Evolutionary conservation across 2,113 vertebrate genomes (phyloP), one percentile per base, ranked within the genome.

Genomic region (Seriola rivoliana): DNA sequence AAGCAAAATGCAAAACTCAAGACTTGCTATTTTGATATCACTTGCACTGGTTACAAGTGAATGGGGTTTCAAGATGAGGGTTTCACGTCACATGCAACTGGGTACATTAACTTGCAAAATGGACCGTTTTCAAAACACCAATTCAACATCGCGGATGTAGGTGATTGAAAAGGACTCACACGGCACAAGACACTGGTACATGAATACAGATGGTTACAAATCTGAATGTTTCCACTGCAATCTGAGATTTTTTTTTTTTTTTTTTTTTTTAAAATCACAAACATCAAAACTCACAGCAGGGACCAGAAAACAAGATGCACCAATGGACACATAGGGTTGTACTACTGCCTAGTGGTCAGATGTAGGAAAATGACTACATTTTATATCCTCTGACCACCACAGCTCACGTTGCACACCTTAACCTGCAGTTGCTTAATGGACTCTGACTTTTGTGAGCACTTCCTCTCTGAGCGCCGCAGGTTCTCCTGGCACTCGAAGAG

Each of bases 351-450:
- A n/a, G 84, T 87, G 93, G 94, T 80, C 85, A 90, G 63, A 79
- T 81, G 69, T 42, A 19, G 32, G 55, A 60, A 79, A 74, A 71
- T 69, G 34, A 38, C 55, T 78, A 55, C 52, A 66, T 79, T 75
- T 82, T 13, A 68, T 75, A 82, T 58, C 8, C 8, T 69, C 44
- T 54, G 77, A 74, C 78, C 52, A 38, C 29, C n/a, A 23, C 78
- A 63, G 62, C 67, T 78, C 48, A 54, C 1, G 21, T 46, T 58
- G 80, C 93, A 90, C 93, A 97, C 96, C 96, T 97, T 93, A 87
- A 85, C 85, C 93, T 96, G 95, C 40, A 96, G 95, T 65, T 96
- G 95, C 89, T 89, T 94, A 93, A 94, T 8, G 79, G 93, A 78
- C 91, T 91, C 93, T 17, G 94, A 93, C 89, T 94, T 93, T 88